Evolutionary conservation across 2,888 invertebrate genomes (phyloP), one percentile per base, ranked within the genome.

Genomic region (Drosophila hamatofila): DNA sequence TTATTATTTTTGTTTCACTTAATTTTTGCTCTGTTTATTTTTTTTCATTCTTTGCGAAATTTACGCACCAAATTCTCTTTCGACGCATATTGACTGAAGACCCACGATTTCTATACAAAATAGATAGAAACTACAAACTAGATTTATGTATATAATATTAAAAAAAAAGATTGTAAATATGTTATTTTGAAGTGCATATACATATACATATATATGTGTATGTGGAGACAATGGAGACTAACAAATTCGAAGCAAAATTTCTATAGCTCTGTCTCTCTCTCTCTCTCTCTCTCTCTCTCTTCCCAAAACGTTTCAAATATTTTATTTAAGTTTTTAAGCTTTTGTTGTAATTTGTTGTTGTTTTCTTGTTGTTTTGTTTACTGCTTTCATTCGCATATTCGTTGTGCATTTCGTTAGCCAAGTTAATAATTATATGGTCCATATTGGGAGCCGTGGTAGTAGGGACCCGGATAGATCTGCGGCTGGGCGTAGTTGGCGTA

Each of bases 381-480:
- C 41, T 52, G 57, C 60, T 74, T 75, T 60, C 46, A 44, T 42
- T 65, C 41, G 57, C 52, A 59, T 25, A 35, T 63, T 69, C 51
- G 59, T 67, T 72, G 49, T 62, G 60, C 56, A 51, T 60, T 46
- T 72, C 61, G 63, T 54, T 66, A 6, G 60, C 39, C 41, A 23
- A 54, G 30, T 65, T 95, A 98, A 94, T 98, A 98, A 94, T 97
- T 97, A 94, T 98, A 98, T 57, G 97, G 97, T 60, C 97, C 97
- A 93, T 98, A 98, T 92, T 97, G 97, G 58, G 97, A 97, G 90
- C 97, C 97, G 93, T 97, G 97, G 93, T 98, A 98, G 91, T 97
- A 97, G 37, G 97, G 97, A 44, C 96, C 96, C 67, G 97, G 96
- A 93, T 97, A 97, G 60, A 97, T 96, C 60, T 95, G 95, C 0